Percentiles rank a stretch among this genome's conserved stretches.
phyloP scores from a whole-genome alignment of 2,113 vertebrate genomes.

The Corythaixoides concolor region DNA sequence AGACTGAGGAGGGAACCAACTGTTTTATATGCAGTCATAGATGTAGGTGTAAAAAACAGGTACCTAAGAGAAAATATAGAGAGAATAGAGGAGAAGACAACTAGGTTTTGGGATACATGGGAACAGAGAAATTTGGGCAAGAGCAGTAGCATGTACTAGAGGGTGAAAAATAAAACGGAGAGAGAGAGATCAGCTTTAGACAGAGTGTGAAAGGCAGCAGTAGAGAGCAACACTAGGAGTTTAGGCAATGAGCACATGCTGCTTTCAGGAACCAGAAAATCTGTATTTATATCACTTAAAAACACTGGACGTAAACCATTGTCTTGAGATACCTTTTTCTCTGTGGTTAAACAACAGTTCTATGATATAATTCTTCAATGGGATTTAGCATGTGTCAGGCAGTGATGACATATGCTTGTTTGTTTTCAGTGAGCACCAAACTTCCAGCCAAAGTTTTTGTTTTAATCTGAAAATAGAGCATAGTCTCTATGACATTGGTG shows the following conservation, averaged over 20 bases:
- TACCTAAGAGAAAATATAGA: background rate
- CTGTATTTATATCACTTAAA: background rate
- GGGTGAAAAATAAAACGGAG: background rate
- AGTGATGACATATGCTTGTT: background rate
- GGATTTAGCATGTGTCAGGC: background rate
- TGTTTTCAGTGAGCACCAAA: background rate
- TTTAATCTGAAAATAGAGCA: slow-evolving; percentile 20
- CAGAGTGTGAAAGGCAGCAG: background rate
- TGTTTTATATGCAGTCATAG: background rate
- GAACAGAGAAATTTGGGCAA: background rate
- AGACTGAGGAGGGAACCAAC: background rate
- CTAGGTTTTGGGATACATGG: background rate
- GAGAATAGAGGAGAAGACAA: background rate
- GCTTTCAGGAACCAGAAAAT: background rate
- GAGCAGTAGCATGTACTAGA: background rate
- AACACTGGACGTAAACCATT: background rate
- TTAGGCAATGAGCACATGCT: background rate
- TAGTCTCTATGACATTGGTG: background rate
- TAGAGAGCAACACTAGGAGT: background rate
- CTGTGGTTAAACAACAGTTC: background rate
- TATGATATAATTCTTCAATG: background rate
- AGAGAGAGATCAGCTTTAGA: background rate
- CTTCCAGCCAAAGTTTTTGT: slow-evolving; percentile 15
- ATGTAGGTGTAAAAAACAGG: background rate
- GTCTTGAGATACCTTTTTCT: background rate